Base-by-base conservation (phyloP, 2,888 invertebrate genomes). In the Spatulosminthurus flaviceps region DNA sequence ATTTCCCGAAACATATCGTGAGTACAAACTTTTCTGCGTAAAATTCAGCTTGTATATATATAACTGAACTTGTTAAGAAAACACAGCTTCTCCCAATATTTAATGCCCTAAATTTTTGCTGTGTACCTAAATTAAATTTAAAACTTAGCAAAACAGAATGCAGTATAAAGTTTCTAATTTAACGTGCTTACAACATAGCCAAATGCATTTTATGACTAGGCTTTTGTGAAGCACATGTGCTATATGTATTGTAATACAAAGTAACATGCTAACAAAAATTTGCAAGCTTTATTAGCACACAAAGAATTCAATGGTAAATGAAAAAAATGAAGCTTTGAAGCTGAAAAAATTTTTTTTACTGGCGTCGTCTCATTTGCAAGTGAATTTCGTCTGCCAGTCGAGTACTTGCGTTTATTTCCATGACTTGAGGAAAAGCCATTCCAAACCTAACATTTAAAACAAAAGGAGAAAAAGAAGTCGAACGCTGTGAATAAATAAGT, bases 361-460 rank as follows among this genome's bases (percentile, higher is more conserved):
- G 84, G 84, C 80, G 84, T 82, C 61, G 82, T 81, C 80, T 84
- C 84, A 81, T 79, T 82, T 42, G 60, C 66, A 34, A 74, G 42
- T 34, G 79, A 61, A 74, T 61, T 79, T 82, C 80, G 77, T 66
- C 75, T 71, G 77, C 78, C 79, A 76, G 78, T 74, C 72, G 79
- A 75, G 74, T 66, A 60, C 43, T 60, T 70, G 21, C 51, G 51
- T 41, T 69, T 75, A 21, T 70, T 75, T 69, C 74, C 34, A 26
- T 66, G 69, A 24, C 21, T 51, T 16, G 74, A 67, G 24, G 79
- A 75, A 60, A 74, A 79, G 61, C 74, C 75, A 70, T 51, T 75
- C 79, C 75, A 75, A 70, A 75, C 75, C 79, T 79, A 75, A 42
- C 72, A 51, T 73, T 22, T 21, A 67, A 73, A 73, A 73, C 70